Percentiles rank a stretch among this genome's conserved stretches.
These are phyloP conservation scores for Telmatochromis sp. DNA, from an alignment of 2,113 vertebrate genomes.

Conservation along the genomic window DNA sequence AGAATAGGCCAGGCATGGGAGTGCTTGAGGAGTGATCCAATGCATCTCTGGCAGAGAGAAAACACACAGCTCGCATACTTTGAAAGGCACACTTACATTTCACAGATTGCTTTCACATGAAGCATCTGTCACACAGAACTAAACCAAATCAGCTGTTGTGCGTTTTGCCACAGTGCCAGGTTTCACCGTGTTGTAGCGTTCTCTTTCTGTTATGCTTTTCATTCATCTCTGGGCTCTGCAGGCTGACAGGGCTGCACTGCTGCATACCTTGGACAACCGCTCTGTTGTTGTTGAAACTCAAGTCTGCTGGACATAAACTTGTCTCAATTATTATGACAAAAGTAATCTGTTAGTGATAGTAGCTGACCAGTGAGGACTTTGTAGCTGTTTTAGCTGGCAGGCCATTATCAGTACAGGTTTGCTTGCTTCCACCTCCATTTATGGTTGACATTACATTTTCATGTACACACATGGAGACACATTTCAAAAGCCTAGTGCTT, in stretches of 20 bases:
- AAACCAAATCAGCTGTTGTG: not conserved
- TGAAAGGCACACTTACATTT: not conserved
- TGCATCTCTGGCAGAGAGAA: constrained; percentile 8
- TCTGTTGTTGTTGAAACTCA: constrained; percentile 35
- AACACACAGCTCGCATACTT: not conserved
- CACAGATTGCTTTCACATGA: not conserved
- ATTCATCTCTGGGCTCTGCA: constrained; percentile 11
- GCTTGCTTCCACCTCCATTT: not conserved
- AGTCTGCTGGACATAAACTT: constrained; percentile 21
- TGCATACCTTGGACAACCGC: constrained; percentile 31
- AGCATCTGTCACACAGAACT: not conserved
- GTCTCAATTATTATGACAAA: constrained; percentile 54
- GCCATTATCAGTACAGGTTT: not conserved
- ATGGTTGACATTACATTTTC: not conserved
- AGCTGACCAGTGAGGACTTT: constrained; percentile 19
- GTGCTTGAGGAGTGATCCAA: not conserved
- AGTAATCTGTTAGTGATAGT: constrained; percentile 48
- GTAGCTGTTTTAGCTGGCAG: constrained; percentile 28
- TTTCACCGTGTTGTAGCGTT: not conserved
- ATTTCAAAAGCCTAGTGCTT: not conserved
- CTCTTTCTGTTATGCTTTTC: not conserved
- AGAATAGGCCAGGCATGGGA: constrained; percentile 1
- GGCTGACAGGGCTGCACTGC: not conserved
- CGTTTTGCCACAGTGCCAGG: not conserved
- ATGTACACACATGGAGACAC: not conserved